Conservation (phyloP, 2,888 invertebrate species). For the Marronus borbonicus region DNA sequence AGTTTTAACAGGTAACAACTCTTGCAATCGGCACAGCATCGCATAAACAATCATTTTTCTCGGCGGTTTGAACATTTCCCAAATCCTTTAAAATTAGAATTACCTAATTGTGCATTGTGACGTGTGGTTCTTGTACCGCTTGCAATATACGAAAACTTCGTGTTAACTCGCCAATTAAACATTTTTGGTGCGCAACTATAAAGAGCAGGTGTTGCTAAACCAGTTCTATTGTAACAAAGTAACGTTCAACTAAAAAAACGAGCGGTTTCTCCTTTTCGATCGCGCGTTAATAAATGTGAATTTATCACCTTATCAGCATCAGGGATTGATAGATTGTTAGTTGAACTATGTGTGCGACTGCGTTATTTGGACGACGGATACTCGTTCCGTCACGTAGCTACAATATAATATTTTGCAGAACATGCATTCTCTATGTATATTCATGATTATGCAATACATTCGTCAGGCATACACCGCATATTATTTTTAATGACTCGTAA, state of each 20-base stretch:
- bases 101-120: not conserved
- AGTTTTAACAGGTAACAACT: conserved; percentile 14
- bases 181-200: not conserved
- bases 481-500: conserved; percentile 5
- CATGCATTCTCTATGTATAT: not conserved
- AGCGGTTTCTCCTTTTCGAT: not conserved
- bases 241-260: conserved; percentile 1
- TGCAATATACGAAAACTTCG: conserved; percentile 9
- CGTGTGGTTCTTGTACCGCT: conserved; percentile 11
- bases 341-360: not conserved
- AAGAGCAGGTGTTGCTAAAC: conserved; percentile 34
- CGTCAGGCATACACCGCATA: not conserved
- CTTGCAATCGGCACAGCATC: not conserved
- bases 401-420: conserved; percentile 19
- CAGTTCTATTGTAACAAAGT: conserved; percentile 22
- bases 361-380: not conserved
- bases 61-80: conserved; percentile 17
- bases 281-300: not conserved
- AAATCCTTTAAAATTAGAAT: conserved; percentile 15
- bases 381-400: not conserved
- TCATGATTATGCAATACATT: conserved; percentile 22
- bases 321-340: conserved; percentile 6
- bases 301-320: not conserved
- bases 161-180: conserved; percentile 25
- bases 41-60: conserved; percentile 29